Conservation (phyloP, 2,113 vertebrate genomes). For the Misgurnus anguillicaudatus region DNA sequence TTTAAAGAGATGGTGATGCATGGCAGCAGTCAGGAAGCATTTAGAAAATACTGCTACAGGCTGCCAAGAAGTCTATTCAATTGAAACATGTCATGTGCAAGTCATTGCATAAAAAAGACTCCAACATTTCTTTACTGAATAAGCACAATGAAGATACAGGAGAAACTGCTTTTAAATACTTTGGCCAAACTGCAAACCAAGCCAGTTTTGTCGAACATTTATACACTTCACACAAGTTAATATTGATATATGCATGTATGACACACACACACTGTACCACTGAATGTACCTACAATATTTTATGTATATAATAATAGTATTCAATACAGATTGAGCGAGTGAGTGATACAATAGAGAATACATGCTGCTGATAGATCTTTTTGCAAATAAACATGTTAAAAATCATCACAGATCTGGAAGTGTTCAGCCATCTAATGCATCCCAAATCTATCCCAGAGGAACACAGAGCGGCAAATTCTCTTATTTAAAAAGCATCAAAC, state of each 20-base stretch:
- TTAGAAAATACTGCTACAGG: background rate
- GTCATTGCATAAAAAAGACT: conserved; percentile 1
- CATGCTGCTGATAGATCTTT: background rate
- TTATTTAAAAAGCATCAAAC: conserved; percentile 4
- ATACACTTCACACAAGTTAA: no score
- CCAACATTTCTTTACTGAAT: background rate
- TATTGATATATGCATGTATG: background rate
- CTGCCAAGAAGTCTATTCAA: conserved; percentile 31
- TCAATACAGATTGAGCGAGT: no score
- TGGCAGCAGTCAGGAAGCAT: conserved; percentile 2
- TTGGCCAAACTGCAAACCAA: background rate
- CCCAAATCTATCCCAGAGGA: background rate
- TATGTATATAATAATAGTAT: no score
- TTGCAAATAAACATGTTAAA: background rate
- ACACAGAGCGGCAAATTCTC: background rate
- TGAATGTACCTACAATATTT: no score
- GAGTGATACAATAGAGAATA: no score
- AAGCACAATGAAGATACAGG: background rate
- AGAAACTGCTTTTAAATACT: background rate
- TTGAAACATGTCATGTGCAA: conserved; percentile 31
- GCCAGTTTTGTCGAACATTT: background rate
- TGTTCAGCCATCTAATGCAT: background rate
- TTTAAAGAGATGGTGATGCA: background rate
- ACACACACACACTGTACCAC: no score
- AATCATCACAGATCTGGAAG: background rate